A percentile compares a stretch with the other conserved stretches of the same genome.
These are phyloP conservation scores for Halcyon malimbica DNA, from an alignment of 2,113 vertebrate species.

Conservation along the genomic window DNA sequence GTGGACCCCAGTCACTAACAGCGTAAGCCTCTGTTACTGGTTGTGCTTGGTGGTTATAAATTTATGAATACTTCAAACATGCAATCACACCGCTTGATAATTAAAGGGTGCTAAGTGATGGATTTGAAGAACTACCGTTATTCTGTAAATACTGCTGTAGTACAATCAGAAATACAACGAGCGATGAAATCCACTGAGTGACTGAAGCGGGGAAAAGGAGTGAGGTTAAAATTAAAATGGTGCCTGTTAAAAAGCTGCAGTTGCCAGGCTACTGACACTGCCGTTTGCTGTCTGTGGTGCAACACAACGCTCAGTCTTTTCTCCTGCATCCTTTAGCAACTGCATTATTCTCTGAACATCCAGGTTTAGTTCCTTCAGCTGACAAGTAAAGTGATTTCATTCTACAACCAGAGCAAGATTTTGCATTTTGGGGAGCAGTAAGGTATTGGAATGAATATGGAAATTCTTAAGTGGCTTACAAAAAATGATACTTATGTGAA, in stretches of 20 bases:
- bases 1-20: neutral
- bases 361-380: conserved; percentile 27
- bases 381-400: conserved; percentile 17
- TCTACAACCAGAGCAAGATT: conserved; percentile 4
- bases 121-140: neutral
- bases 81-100: neutral
- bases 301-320: conserved; percentile 19
- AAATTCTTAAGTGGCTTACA: conserved; percentile 58
- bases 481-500: conserved; percentile 43
- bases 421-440: neutral
- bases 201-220: neutral
- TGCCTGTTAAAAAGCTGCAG: conserved; percentile 59
- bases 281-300: neutral
- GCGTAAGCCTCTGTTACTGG: neutral
- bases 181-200: neutral
- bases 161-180: rapidly evolving
- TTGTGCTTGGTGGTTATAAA: neutral
- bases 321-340: conserved; percentile 40
- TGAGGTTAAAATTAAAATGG: conserved; percentile 28
- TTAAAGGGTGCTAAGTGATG: neutral
- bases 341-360: conserved; percentile 42
- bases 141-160: neutral
- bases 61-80: neutral
- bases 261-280: conserved; percentile 73
- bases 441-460: conserved; percentile 35